Conservation (phyloP, 2,797 vertebrate species). For the Falco berigora region DNA sequence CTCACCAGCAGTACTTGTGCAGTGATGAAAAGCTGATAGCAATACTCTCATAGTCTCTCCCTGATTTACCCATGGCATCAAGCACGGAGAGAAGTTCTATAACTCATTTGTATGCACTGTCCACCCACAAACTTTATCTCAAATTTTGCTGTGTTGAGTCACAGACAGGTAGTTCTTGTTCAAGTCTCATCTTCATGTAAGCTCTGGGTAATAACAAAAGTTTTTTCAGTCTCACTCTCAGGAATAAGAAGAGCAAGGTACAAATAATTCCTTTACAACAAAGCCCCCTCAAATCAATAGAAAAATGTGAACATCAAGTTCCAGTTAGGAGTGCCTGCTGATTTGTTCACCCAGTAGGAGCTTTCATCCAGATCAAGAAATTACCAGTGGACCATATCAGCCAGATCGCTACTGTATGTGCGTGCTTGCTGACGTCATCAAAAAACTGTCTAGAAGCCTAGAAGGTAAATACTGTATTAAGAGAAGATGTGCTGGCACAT, state of each 20-base stretch:
- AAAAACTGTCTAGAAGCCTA: background rate
- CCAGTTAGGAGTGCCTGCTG: background rate
- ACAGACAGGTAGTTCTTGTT: slow-evolving; percentile 60
- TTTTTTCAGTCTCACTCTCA: background rate
- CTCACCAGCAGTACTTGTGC: background rate
- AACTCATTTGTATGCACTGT: slow-evolving; percentile 50
- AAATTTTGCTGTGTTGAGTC: slow-evolving; percentile 33
- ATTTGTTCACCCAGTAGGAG: background rate
- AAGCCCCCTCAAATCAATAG: background rate
- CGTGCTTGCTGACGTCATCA: background rate
- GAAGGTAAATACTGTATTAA: background rate
- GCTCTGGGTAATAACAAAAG: background rate
- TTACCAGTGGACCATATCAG: background rate
- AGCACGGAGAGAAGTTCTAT: background rate
- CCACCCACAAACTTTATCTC: slow-evolving; percentile 58
- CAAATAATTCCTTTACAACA: background rate
- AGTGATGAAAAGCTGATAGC: slow-evolving; percentile 2
- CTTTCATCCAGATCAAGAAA: background rate
- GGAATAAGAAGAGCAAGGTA: background rate
- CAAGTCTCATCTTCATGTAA: background rate
- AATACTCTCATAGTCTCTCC: background rate
- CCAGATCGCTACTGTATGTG: background rate
- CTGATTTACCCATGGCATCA: background rate
- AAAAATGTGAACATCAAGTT: background rate
- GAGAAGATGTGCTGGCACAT: background rate